phyloP scores from a whole-genome alignment of 1,140 invertebrate genomes.

The Philotrypesis tridentata region DNA sequence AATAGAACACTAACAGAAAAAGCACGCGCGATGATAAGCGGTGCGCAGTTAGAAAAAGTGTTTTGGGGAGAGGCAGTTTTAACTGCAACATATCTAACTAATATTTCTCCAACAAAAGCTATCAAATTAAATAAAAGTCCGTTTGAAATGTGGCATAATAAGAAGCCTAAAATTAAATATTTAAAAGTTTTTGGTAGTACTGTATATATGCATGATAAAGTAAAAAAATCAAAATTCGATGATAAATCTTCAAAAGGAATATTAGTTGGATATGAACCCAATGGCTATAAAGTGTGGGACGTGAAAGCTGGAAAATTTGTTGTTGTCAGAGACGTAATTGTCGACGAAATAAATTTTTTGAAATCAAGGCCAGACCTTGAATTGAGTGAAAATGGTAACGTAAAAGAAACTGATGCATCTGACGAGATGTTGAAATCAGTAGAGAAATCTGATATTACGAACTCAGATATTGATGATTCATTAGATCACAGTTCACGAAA shows the following conservation, averaged over 20 bases:
- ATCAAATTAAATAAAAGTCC: not conserved
- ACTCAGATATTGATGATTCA: not conserved
- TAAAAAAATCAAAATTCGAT: slow-evolving; percentile 65
- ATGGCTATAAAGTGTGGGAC: slow-evolving; percentile 69
- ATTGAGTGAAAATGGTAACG: too few relatives aligned
- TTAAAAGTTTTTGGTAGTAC: slow-evolving; percentile 48
- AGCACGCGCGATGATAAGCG: slow-evolving; percentile 61
- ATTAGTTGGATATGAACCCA: slow-evolving; percentile 68
- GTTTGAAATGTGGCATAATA: not conserved
- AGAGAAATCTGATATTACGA: too few relatives aligned
- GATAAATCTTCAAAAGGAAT: slow-evolving; percentile 66
- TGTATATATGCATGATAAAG: slow-evolving; percentile 67
- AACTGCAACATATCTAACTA: slow-evolving; percentile 65
- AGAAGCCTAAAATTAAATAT: not conserved
- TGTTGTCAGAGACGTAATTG: too few relatives aligned
- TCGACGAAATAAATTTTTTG: too few relatives aligned
- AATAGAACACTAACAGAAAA: slow-evolving; percentile 69
- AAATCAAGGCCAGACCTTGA: too few relatives aligned
- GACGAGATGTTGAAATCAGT: too few relatives aligned
- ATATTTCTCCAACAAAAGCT: not conserved
- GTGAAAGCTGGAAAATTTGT: slow-evolving; percentile 59
- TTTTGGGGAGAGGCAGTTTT: slow-evolving; percentile 55
- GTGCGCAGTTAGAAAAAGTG: slow-evolving; percentile 59
- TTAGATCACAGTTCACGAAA: too few relatives aligned
- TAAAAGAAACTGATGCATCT: too few relatives aligned